phyloP scores from a whole-genome alignment of 2,113 vertebrate genomes.

The Perca schrenkii region DNA sequence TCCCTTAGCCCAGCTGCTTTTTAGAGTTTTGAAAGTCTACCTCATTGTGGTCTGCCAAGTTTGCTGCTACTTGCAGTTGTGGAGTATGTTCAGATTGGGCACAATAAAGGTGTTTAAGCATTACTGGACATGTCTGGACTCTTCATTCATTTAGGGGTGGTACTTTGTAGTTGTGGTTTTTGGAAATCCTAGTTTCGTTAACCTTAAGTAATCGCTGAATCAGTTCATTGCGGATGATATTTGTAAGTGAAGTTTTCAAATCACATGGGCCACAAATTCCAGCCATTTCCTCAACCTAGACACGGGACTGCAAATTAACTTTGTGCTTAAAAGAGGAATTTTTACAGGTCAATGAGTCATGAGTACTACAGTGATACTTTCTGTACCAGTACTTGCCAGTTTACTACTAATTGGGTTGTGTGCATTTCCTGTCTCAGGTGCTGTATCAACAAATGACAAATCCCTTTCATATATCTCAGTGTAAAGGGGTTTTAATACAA shows the following conservation, averaged over 20 bases:
- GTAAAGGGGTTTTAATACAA: too few species aligned
- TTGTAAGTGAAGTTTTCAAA: neutral
- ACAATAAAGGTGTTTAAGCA: conserved; percentile 99
- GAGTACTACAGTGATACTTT: neutral
- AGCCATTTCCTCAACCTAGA: too few species aligned
- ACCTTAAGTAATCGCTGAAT: too few species aligned
- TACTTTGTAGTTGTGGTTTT: too few species aligned
- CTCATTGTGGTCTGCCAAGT: conserved; percentile 99
- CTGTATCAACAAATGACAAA: too few species aligned
- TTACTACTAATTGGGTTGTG: neutral
- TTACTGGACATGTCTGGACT: conserved; percentile 67
- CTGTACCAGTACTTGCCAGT: neutral
- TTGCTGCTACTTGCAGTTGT: conserved; percentile 95
- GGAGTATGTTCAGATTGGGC: conserved; percentile 96
- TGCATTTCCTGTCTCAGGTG: neutral
- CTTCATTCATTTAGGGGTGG: neutral
- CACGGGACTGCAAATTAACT: too few species aligned
- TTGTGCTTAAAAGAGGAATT: too few species aligned
- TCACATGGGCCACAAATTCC: too few species aligned
- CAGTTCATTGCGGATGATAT: neutral
- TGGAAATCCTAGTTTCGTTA: too few species aligned
- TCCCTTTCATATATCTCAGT: too few species aligned
- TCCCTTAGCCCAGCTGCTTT: conserved; percentile 94
- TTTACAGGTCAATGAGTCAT: neutral
- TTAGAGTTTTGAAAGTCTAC: conserved; percentile 98